Evolutionary conservation across 2,797 vertebrate species (phyloP), one percentile per base, ranked within the genome.

Genomic region (Mus spretus): DNA sequence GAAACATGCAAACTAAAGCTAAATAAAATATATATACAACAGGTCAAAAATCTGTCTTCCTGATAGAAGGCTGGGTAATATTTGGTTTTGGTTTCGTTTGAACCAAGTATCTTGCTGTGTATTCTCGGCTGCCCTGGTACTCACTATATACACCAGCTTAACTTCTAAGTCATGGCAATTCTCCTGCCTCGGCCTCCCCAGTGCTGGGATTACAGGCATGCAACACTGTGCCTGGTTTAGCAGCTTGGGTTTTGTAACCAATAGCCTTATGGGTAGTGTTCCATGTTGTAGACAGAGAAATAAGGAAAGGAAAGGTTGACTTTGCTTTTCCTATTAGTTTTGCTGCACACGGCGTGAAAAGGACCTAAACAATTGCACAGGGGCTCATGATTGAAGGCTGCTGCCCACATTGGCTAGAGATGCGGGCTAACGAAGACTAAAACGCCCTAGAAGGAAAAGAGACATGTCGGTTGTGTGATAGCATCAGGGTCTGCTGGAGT

Each of bases 401-500:
- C 55, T 78, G 55, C n/a, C 70, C 2, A 0, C 3, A 47, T 70
- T 70, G 63, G 22, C 15, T 93, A 24, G 90, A 78, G 84, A 97
- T 93, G 59, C 67, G 91, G 40, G 77, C 96, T 93, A 78, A 88
- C 17, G 57, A 47, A 89, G 92, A 93, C 75, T 53, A 50, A 96
- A 96, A 92, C 47, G 37, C 84, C 90, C 79, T 77, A 93, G 90
- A 93, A 90, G 92, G 86, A 85, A 96, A 95, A 94, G 92, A 96
- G 92, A 97, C 74, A 44, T 72, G 20, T 20, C 14, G 74, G 1
- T 87, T 82, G 74, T 59, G 57, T 96, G 97, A 96, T 98, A 95
- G 97, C 97, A 98, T 97, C 93, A 77, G 89, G 84, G 90, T 97
- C 88, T 97, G 95, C 88, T 97, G 95, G 96, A 98, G 98, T 96